Base-by-base conservation (phyloP, 2,797 vertebrate species). In the Ctenopoma multispine region DNA sequence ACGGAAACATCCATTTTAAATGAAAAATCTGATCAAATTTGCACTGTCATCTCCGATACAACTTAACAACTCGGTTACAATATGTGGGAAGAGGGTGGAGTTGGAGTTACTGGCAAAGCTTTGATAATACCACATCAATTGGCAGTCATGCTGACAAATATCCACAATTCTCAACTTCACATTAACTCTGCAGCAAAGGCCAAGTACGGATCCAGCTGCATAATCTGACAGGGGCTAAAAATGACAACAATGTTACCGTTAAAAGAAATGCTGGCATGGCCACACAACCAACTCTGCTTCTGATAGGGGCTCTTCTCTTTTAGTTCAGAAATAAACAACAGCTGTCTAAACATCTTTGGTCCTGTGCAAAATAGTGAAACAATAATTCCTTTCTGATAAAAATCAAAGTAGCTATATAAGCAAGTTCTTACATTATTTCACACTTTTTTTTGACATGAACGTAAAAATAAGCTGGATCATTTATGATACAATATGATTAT, bases 51-150 rank as follows among this genome's bases (percentile, higher is more conserved):
- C 20, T 60, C 5, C 11, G 18, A 43, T 29, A 43, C 31, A 46
- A 64, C 59, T 51, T 67, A 2, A 43, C 44, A 47, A 24, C 20
- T 13, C 7, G 20, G 55, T 48, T 18, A 44, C 18, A 44, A 18
- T 8, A 24, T 54, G 61, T 69, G 48, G 47, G 24, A 46, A 29
- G 15, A 55, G 21, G 41, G 40, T 64, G 13, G n/a, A 58, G 58
- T 69, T 43, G 55, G 41, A 71, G 59, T 46, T 51, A 38, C 63
- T 55, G 51, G 51, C 31, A 51, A 82, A 48, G 67, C 82, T 86
- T 89, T 89, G 73, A 82, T 83, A 76, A 77, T 69, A 72, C 77
- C 81, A 88, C 81, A 85, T 85, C 72, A 49, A 69, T 29, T 38
- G 53, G 71, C 63, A 63, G 63, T 71, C 72, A 83, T 60, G 72